Evolutionary conservation across 2,888 invertebrate species (phyloP).

Genomic region (Lordiphosa fenestrarum): DNA sequence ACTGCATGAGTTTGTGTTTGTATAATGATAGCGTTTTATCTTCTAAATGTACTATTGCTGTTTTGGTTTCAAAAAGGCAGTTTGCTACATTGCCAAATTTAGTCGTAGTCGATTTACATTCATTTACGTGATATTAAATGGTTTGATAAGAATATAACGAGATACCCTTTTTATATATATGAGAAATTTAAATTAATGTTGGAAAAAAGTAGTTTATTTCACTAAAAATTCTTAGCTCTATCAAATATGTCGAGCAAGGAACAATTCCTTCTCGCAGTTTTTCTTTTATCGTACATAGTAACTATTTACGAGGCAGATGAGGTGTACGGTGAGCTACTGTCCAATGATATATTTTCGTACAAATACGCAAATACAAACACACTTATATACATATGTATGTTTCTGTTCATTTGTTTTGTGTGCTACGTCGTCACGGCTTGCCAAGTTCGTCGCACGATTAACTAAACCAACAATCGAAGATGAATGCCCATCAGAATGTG

Average conservation of each 20-base stretch:
- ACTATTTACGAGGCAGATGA: conserved; percentile 37
- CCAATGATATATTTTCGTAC: conserved; percentile 27
- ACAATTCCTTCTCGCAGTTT: conserved; percentile 44
- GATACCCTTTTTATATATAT: too few species aligned
- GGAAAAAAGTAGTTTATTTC: too few species aligned
- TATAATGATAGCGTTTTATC: conserved; percentile 56
- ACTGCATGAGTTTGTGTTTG: conserved; percentile 29
- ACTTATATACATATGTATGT: conserved; percentile 21
- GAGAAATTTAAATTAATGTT: too few species aligned
- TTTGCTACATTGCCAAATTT: conserved; percentile 10
- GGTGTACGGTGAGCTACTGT: conserved; percentile 32
- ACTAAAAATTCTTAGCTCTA: too few species aligned
- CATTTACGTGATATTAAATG: too few species aligned
- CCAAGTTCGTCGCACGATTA: conserved; percentile 72
- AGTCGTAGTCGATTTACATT: too few species aligned
- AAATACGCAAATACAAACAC: neutral
- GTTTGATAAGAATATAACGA: too few species aligned
- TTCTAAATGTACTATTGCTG: conserved; percentile 7
- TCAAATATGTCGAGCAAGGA: too few species aligned
- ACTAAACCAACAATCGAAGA: conserved; percentile 51
- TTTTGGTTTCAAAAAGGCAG: too few species aligned
- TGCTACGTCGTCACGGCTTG: conserved; percentile 31
- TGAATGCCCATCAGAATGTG: conserved; percentile 40
- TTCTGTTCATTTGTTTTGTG: conserved; percentile 28
- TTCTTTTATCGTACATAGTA: conserved; percentile 51